Base-by-base conservation (phyloP, 2,113 vertebrate species). In the Suncus etruscus region DNA sequence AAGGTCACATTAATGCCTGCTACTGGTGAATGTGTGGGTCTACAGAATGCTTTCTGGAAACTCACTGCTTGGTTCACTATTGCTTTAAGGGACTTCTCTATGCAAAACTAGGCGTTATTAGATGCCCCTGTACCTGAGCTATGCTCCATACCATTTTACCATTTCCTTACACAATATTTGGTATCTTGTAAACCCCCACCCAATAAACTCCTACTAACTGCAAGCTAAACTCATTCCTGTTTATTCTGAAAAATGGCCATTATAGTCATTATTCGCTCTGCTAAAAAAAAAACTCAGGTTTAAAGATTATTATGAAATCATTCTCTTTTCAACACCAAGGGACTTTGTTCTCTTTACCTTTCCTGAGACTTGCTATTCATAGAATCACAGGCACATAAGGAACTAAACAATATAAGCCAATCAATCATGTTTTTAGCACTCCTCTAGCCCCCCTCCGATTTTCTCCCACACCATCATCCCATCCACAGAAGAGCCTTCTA, bases 241-340 rank as follows among this genome's bases (percentile, higher is more conserved):
- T n/a, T 48, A 63, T 14, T 74, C 72, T 90, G 61, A 58, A 45
- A 91, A 39, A 39, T 27, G 24, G 54, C 69, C 65, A 91, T n/a
- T 75, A 47, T 48, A 16, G 58, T 61, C 76, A 83, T 89, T 86
- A 90, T 48, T 77, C 89, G 85, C 20, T 70, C 83, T 65, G 66
- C 83, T 79, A 93, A 94, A 11, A 91, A 11, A 91, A 50, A 83
- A 87, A 58, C 32, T 32, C 66, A 91, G 76, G 48, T 29, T 70
- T 83, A 78, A 91, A 47, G 69, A 80, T 80, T 16, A 39, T 81
- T 74, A 87, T 92, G 86, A 92, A 63, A 80, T 68, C 69, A 87
- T 93, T 79, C 47, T 85, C 24, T 92, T 91, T 70, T 72, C 29
- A 86, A 70, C 25, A 77, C 22, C 32, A 48, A 82, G 76, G 6